phyloP scores from a whole-genome alignment of 2,888 invertebrate species.

The Andrena chrysosceles region DNA sequence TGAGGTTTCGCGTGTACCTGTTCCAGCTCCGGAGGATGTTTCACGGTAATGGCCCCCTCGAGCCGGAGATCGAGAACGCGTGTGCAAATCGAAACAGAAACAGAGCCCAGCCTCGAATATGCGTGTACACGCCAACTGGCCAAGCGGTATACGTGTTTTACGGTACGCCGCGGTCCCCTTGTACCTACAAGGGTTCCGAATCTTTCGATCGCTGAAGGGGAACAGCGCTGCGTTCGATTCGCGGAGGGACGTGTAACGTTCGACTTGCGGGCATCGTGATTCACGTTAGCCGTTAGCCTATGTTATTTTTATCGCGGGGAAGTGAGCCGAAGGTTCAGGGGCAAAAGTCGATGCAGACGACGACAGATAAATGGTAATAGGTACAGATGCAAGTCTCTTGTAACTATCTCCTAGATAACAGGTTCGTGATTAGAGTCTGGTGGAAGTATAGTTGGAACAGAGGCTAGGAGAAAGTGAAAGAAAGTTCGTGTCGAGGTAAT shows the following conservation, averaged over 20 bases:
- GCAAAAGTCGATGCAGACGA: no score
- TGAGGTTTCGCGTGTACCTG: slow-evolving; percentile 58
- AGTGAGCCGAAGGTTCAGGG: not conserved
- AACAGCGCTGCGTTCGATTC: slow-evolving; percentile 5
- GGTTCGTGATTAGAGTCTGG: not conserved
- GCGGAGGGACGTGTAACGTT: slow-evolving; percentile 3
- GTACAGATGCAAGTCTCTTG: not conserved
- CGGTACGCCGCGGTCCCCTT: slow-evolving; percentile 59
- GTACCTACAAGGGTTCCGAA: slow-evolving; percentile 46
- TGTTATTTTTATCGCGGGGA: not conserved
- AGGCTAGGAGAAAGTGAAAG: not conserved
- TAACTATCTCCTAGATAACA: not conserved
- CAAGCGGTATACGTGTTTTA: slow-evolving; percentile 62
- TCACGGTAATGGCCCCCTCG: slow-evolving; percentile 63
- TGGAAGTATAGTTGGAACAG: not conserved
- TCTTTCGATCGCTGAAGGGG: slow-evolving; percentile 36
- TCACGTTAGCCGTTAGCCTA: not conserved
- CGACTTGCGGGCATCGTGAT: slow-evolving; percentile 2
- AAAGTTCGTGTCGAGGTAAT: not conserved
- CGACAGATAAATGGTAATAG: no score
- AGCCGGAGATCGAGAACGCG: slow-evolving; percentile 42
- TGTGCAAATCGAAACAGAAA: slow-evolving; percentile 62
- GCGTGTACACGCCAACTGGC: slow-evolving; percentile 26
- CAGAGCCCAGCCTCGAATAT: slow-evolving; percentile 44
- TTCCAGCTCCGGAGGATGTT: slow-evolving; percentile 59